A percentile compares a stretch with the other conserved stretches of the same genome.
These are phyloP conservation scores for Cygnus atratus DNA, from an alignment of 2,113 vertebrate genomes.

Conservation along the genomic window DNA sequence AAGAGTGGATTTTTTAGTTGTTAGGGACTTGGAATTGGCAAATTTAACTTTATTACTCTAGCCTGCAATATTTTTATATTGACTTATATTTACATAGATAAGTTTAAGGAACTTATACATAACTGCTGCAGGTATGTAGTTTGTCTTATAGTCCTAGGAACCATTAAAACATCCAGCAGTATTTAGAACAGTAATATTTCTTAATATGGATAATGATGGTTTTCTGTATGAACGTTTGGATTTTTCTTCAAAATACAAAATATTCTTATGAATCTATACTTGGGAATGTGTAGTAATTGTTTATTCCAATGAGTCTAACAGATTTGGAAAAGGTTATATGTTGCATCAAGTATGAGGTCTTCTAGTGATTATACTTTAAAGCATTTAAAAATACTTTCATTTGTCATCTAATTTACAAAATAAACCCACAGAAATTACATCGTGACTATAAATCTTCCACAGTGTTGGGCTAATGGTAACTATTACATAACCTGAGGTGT, in stretches of 20 bases:
- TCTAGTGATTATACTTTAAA: not conserved
- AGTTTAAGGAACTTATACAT: not conserved
- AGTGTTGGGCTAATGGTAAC: conserved; percentile 1
- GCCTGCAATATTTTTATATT: not conserved
- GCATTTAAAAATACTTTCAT: not conserved
- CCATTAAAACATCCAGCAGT: not conserved
- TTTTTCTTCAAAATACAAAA: conserved; percentile 38
- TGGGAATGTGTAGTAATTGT: not conserved
- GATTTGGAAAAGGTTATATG: not conserved
- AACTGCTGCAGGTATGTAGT: not conserved
- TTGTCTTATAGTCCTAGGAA: not conserved
- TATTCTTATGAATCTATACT: conserved; percentile 6
- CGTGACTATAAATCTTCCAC: not conserved
- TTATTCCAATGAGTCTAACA: conserved; percentile 15
- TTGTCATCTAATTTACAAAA: not conserved
- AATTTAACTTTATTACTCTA: not conserved
- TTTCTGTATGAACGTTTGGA: not conserved
- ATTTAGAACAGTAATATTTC: not conserved
- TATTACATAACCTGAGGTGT: not conserved
- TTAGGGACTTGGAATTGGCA: not conserved
- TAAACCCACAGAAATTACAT: not conserved
- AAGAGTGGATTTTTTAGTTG: not conserved
- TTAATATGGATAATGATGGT: not conserved
- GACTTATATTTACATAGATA: not conserved
- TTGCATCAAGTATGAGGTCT: not conserved